Evolutionary conservation across 2,113 vertebrate genomes (phyloP).

Genomic region (Sphyrna mokarran): DNA sequence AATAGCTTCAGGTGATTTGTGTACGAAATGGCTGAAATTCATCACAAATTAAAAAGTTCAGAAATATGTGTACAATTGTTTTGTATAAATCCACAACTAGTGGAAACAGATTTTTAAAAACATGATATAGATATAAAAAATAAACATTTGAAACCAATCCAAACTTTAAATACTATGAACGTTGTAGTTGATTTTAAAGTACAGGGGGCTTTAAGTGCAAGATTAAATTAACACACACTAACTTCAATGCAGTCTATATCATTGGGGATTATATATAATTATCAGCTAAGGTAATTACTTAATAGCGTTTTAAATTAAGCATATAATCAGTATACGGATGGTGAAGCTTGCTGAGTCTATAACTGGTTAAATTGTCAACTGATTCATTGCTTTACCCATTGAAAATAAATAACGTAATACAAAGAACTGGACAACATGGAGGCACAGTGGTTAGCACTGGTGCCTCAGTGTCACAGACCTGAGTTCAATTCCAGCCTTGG

Average conservation of each 20-base stretch:
- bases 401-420: neutral
- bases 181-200: neutral
- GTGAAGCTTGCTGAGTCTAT: slow-evolving; percentile 29
- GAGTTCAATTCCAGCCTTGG: too few species aligned
- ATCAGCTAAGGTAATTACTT: neutral
- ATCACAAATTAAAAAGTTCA: neutral
- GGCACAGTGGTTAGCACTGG: too few species aligned
- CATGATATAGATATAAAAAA: neutral
- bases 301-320: neutral
- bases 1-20: neutral
- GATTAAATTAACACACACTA: slow-evolving; percentile 5
- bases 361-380: neutral
- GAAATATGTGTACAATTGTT: neutral
- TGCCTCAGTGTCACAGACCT: too few species aligned
- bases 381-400: neutral
- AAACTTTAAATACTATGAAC: neutral
- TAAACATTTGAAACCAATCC: neutral
- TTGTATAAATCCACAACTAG: neutral
- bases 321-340: neutral
- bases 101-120: neutral
- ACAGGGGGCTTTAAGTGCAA: neutral
- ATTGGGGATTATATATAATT: neutral
- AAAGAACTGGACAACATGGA: too few species aligned
- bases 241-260: slow-evolving; percentile 9
- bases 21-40: neutral